A percentile compares a stretch with the other conserved stretches of the same genome.
Evolutionary conservation across 2,888 invertebrate genomes (phyloP).

Genomic region (Xestoiulus laeticollis): DNA sequence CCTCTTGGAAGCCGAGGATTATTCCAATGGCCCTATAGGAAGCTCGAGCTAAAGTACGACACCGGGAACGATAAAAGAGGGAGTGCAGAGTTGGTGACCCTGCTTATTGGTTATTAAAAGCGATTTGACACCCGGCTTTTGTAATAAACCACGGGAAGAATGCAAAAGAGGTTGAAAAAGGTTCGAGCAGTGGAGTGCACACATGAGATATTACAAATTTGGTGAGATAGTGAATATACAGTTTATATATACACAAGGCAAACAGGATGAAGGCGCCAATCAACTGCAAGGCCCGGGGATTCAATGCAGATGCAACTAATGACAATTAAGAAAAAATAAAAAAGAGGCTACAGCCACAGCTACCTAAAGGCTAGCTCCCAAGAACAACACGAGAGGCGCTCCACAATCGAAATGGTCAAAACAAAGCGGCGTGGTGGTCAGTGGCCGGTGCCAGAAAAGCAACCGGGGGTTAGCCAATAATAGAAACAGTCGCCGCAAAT

Average conservation of each 20-base stretch:
- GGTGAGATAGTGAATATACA: conserved; percentile 31
- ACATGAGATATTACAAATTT: conserved; percentile 17
- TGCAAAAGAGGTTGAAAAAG: not conserved
- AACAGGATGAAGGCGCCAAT: conserved; percentile 43
- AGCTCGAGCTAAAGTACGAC: conserved; percentile 1
- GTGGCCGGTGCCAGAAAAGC: conserved; percentile 29
- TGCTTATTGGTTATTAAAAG: conserved; percentile 10
- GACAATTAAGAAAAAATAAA: conserved; percentile 15
- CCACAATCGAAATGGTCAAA: conserved; percentile 39
- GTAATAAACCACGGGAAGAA: not conserved
- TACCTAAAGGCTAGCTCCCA: conserved; percentile 43
- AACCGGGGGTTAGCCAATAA: conserved; percentile 39
- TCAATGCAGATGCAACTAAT: conserved; percentile 41
- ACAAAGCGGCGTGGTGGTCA: conserved; percentile 43
- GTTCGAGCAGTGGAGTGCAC: conserved; percentile 40
- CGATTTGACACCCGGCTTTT: conserved; percentile 1
- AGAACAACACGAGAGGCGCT: conserved; percentile 43
- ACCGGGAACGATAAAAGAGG: not conserved
- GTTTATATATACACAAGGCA: not conserved
- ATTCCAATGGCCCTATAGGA: not conserved
- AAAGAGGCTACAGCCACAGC: conserved; percentile 34
- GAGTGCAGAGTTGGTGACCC: conserved; percentile 1
- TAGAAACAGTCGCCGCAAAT: conserved; percentile 36
- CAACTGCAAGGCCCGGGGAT: conserved; percentile 36
- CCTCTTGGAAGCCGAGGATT: not conserved